A percentile compares a stretch with the other conserved stretches of the same genome.
Conservation (phyloP, 2,797 vertebrate genomes). For the Mastacembelus armatus region DNA sequence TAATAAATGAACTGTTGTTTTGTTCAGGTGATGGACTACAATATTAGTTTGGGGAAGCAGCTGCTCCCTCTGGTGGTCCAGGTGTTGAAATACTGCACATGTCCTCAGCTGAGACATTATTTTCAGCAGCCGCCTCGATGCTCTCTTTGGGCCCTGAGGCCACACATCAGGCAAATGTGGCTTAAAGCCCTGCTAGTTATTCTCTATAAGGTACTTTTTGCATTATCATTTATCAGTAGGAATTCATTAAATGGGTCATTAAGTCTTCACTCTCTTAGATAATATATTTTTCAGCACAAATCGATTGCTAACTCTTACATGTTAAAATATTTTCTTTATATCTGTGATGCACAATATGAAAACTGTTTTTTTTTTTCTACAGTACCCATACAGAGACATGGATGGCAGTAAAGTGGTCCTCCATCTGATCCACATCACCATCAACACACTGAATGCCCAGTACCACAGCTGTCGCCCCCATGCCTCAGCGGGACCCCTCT, state of each 20-base stretch:
- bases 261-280: no score
- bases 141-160: constrained; percentile 95
- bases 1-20: constrained; percentile 7
- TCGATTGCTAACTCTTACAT: neutral
- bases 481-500: constrained; percentile 93
- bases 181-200: constrained; percentile 97
- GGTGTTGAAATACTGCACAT: constrained; percentile 97
- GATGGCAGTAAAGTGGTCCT: constrained; percentile 96
- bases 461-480: constrained; percentile 99
- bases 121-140: constrained; percentile 98
- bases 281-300: no score
- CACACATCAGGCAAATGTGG: constrained; percentile 99
- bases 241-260: neutral
- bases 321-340: neutral
- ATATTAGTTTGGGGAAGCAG: constrained; percentile 96
- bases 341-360: neutral
- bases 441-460: constrained; percentile 98
- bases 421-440: constrained; percentile 98
- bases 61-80: constrained; percentile 98
- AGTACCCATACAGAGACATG: constrained; percentile 99
- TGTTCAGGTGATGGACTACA: constrained; percentile 97
- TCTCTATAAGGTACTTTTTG: constrained; percentile 92
- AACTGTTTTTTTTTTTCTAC: constrained; percentile 16
- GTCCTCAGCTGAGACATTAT: constrained; percentile 97
- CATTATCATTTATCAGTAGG: neutral